These are phyloP conservation scores for Ecdyonurus torrentis DNA, from an alignment of 2,888 invertebrate species.

Conservation along the genomic window DNA sequence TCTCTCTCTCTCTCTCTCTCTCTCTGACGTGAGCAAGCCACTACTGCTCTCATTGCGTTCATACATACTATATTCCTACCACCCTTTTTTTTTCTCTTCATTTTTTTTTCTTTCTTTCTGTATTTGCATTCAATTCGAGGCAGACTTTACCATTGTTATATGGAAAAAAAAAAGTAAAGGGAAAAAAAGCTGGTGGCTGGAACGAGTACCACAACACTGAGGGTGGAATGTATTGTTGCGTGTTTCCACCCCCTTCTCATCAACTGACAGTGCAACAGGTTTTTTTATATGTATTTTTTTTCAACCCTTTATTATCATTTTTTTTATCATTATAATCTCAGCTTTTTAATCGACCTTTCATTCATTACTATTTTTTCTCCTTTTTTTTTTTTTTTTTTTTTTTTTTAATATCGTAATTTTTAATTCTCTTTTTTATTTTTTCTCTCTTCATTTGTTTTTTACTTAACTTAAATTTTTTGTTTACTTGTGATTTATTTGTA, in stretches of 20 bases:
- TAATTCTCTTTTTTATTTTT: no score
- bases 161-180: no score
- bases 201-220: not conserved
- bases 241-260: not conserved
- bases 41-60: no score
- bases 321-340: no score
- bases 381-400: not conserved
- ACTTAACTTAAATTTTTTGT: no score
- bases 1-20: not conserved
- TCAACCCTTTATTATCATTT: not conserved
- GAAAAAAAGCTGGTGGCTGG: not conserved
- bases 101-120: not conserved
- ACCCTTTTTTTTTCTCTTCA: not conserved
- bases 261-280: not conserved
- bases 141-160: not conserved
- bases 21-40: no score
- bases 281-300: not conserved
- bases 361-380: not conserved
- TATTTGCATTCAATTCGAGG: not conserved
- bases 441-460: no score
- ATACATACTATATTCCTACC: no score
- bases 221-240: not conserved
- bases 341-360: not conserved
- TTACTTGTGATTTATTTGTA: no score
- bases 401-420: not conserved